These are phyloP conservation scores for Micrasema minimum DNA, from an alignment of 1,140 invertebrate species.

Conservation along the genomic window DNA sequence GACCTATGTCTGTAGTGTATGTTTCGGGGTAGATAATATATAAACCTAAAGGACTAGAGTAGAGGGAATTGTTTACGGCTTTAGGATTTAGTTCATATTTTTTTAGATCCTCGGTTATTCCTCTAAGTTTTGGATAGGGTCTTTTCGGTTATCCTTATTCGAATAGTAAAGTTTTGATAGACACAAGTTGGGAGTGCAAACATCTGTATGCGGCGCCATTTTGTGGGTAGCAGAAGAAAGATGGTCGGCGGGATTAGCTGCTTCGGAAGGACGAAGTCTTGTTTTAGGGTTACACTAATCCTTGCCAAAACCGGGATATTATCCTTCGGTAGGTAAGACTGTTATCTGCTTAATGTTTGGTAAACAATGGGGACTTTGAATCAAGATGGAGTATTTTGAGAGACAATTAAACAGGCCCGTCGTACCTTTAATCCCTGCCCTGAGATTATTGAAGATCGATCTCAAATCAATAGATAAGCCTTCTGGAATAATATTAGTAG, in stretches of 20 bases:
- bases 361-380: conserved; percentile 64
- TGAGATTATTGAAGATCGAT: conserved; percentile 29
- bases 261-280: conserved; percentile 48
- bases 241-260: conserved; percentile 48
- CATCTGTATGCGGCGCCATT: conserved; percentile 53
- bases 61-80: background rate
- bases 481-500: too few relatives aligned
- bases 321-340: conserved; percentile 55
- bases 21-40: too few relatives aligned
- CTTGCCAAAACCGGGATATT: conserved; percentile 52
- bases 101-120: conserved; percentile 19
- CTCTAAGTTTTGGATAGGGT: conserved; percentile 7
- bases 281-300: conserved; percentile 51
- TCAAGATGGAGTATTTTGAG: conserved; percentile 51
- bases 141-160: conserved; percentile 35
- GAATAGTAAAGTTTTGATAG: conserved; percentile 47
- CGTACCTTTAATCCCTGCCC: conserved; percentile 14
- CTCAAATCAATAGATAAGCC: background rate
- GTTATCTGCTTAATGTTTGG: conserved; percentile 70
- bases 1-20: too few relatives aligned
- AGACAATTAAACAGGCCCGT: conserved; percentile 48
- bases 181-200: conserved; percentile 51
- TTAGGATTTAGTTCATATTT: background rate
- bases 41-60: background rate
- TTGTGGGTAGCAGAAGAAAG: conserved; percentile 44